Conservation (phyloP, 1,140 invertebrate genomes). For the Oryzaephilus surinamensis region DNA sequence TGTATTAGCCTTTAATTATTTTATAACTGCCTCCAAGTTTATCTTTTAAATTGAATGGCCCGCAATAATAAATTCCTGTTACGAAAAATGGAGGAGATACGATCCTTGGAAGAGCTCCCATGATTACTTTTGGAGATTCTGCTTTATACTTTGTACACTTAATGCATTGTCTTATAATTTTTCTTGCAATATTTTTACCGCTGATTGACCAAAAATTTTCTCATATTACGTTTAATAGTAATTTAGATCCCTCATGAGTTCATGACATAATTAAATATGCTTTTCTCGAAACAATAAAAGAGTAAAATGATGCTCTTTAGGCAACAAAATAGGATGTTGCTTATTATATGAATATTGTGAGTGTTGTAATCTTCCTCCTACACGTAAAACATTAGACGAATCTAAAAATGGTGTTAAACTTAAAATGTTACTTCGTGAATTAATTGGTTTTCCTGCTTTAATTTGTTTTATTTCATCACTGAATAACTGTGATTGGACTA, state of each 20-base stretch:
- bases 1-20: conserved; percentile 18
- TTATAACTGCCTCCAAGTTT: conserved; percentile 18
- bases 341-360: conserved; percentile 9
- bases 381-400: conserved; percentile 18
- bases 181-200: conserved; percentile 11
- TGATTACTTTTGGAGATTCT: conserved; percentile 9
- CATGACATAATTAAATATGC: conserved; percentile 22
- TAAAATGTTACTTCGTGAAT: conserved; percentile 8
- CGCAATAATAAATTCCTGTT: conserved; percentile 24
- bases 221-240: conserved; percentile 14
- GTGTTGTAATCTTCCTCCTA: conserved; percentile 22
- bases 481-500: conserved; percentile 10
- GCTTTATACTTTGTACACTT: conserved; percentile 17
- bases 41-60: conserved; percentile 21
- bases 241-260: conserved; percentile 25
- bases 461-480: conserved; percentile 6
- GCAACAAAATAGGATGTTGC: conserved; percentile 15
- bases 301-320: conserved; percentile 12
- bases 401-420: conserved; percentile 20
- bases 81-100: conserved; percentile 20
- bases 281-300: conserved; percentile 10
- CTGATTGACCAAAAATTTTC: conserved; percentile 16
- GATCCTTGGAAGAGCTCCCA: too few relatives aligned
- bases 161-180: conserved; percentile 14
- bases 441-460: conserved; percentile 3